Percentiles rank a stretch among this genome's conserved stretches.
Conservation (phyloP, 2,113 vertebrate genomes). For the Dipodomys stephensi region DNA sequence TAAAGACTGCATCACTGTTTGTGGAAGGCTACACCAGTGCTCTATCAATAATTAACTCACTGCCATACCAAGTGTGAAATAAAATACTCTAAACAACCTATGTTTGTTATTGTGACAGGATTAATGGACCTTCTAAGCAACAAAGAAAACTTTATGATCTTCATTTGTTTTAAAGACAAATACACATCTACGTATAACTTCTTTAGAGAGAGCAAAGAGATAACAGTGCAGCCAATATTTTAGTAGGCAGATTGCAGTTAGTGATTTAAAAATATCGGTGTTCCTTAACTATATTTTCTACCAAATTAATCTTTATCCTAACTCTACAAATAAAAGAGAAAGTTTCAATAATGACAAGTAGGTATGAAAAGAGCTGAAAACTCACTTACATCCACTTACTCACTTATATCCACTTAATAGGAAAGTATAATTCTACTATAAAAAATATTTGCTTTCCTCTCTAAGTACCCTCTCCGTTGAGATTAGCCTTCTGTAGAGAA, state of each 20-base stretch:
- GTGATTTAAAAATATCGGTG: not conserved
- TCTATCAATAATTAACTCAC: not conserved
- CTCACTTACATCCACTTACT: not conserved
- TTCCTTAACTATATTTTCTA: not conserved
- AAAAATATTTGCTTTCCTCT: slow-evolving; percentile 4
- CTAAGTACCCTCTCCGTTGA: slow-evolving; percentile 33
- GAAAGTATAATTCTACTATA: slow-evolving; percentile 55
- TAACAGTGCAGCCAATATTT: slow-evolving; percentile 16
- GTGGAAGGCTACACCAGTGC: not conserved
- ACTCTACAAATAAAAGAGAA: not conserved
- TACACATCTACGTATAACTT: not conserved
- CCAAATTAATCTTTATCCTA: slow-evolving; percentile 51
- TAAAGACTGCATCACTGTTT: not conserved
- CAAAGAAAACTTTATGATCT: not conserved
- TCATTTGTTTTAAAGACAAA: not conserved
- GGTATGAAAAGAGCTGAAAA: slow-evolving; percentile 62
- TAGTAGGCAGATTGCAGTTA: slow-evolving; percentile 21
- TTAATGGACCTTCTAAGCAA: not conserved
- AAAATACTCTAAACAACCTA: not conserved
- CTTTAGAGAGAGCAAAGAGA: not conserved
- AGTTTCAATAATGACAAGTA: slow-evolving; percentile 58
- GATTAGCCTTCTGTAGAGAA: slow-evolving; percentile 61
- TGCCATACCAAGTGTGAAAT: not conserved
- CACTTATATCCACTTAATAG: slow-evolving; percentile 53
- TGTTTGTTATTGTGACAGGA: not conserved